phyloP scores from a whole-genome alignment of 2,888 invertebrate genomes.

The Autographa pulchrina region DNA sequence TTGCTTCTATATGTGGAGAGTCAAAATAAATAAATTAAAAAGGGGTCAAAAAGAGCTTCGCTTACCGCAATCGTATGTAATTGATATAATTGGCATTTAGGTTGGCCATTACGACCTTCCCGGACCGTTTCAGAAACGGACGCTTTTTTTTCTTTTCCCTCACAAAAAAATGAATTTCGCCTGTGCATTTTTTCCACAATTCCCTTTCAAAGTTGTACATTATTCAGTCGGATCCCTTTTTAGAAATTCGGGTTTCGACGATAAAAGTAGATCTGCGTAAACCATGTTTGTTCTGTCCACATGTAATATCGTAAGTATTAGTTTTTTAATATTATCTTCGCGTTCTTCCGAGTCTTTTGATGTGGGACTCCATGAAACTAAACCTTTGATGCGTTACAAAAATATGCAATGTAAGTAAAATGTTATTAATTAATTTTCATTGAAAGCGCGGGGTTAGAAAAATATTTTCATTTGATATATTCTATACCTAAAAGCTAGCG shows the following conservation, averaged over 20 bases:
- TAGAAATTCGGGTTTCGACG: slow-evolving; percentile 69
- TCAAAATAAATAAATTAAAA: slow-evolving; percentile 58
- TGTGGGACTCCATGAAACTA: slow-evolving; percentile 27
- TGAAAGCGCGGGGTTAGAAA: slow-evolving; percentile 16
- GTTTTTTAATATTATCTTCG: slow-evolving; percentile 38
- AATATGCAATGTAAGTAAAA: slow-evolving; percentile 30
- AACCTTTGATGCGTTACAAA: slow-evolving; percentile 26
- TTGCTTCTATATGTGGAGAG: slow-evolving; percentile 40
- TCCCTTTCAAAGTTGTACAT: slow-evolving; percentile 81
- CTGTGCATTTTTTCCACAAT: slow-evolving; percentile 76
- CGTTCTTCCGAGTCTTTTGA: slow-evolving; percentile 38
- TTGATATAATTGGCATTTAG: slow-evolving; percentile 87
- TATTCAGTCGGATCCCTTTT: slow-evolving; percentile 81
- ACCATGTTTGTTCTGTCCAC: slow-evolving; percentile 41
- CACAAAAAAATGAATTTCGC: slow-evolving; percentile 73
- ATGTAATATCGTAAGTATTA: slow-evolving; percentile 34
- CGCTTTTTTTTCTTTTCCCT: slow-evolving; percentile 74
- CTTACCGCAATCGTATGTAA: slow-evolving; percentile 80
- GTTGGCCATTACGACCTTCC: slow-evolving; percentile 80
- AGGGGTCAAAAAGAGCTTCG: slow-evolving; percentile 54
- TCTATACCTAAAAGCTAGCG: slow-evolving; percentile 17
- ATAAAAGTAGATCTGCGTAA: slow-evolving; percentile 64
- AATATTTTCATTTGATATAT: slow-evolving; percentile 28
- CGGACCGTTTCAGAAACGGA: slow-evolving; percentile 73
- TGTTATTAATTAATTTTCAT: slow-evolving; percentile 21